Conservation (phyloP, 2,113 vertebrate species). For the Halichoerus grypus region DNA sequence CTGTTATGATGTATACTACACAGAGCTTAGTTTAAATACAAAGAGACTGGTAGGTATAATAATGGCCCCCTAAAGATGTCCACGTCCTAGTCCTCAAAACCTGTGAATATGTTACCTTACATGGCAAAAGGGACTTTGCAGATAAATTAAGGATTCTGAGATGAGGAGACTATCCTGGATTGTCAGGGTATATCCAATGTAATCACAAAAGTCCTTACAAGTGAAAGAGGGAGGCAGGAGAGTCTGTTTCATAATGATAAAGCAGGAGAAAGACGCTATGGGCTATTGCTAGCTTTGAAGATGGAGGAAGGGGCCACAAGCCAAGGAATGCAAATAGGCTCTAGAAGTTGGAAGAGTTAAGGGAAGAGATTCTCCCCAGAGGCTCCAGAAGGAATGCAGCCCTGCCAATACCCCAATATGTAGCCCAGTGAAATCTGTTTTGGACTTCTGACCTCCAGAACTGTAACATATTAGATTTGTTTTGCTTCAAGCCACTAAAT, state of each 20-base stretch:
- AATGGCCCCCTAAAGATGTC: neutral
- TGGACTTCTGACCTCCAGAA: slow-evolving; percentile 30
- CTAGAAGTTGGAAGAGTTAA: slow-evolving; percentile 11
- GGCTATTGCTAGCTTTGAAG: neutral
- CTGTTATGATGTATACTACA: neutral
- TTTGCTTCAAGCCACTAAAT: slow-evolving; percentile 31
- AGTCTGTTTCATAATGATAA: neutral
- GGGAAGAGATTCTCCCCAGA: neutral
- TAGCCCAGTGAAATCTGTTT: neutral
- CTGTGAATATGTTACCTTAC: neutral
- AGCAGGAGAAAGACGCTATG: neutral
- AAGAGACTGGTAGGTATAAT: neutral
- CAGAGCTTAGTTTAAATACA: neutral
- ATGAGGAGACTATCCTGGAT: neutral
- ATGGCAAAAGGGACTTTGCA: neutral
- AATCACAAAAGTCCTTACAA: neutral
- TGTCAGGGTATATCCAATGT: neutral
- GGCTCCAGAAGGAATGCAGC: neutral
- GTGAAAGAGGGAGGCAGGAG: neutral
- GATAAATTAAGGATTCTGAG: slow-evolving; percentile 20
- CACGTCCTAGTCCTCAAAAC: neutral
- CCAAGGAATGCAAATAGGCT: neutral
- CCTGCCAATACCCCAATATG: neutral
- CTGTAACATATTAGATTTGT: neutral
- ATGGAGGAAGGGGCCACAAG: neutral